Conservation (phyloP, 1,140 invertebrate species). For the Meloidogyne hapla region DNA sequence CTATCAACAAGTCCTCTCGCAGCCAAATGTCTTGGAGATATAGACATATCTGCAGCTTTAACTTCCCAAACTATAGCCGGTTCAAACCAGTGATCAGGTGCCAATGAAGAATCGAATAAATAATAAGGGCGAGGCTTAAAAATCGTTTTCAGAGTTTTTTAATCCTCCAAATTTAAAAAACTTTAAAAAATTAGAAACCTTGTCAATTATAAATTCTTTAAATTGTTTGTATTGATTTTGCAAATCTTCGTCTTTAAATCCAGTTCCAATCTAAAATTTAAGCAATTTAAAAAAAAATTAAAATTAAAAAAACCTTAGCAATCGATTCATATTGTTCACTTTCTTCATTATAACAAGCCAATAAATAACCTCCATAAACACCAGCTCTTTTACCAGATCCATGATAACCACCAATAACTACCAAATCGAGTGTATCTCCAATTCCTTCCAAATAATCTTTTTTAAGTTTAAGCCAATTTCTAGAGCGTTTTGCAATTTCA, state of each 20-base stretch:
- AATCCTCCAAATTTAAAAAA: conserved; percentile 20
- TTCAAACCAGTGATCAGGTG: conserved; percentile 94
- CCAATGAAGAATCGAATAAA: conserved; percentile 74
- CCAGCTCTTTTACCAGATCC: conserved; percentile 92
- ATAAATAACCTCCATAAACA: conserved; percentile 88
- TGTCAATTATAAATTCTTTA: conserved; percentile 70
- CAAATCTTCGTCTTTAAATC: conserved; percentile 89
- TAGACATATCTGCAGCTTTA: conserved; percentile 91
- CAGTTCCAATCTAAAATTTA: conserved; percentile 82
- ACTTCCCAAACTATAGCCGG: conserved; percentile 81
- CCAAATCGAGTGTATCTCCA: conserved; percentile 86
- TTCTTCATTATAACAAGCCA: conserved; percentile 91
- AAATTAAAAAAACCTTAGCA: conserved; percentile 73
- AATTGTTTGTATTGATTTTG: conserved; percentile 75
- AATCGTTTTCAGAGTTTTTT: too few species aligned
- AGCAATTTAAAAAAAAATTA: conserved; percentile 22
- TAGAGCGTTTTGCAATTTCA: conserved; percentile 93
- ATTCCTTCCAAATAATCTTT: conserved; percentile 95
- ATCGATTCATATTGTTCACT: conserved; percentile 89
- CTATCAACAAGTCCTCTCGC: conserved; percentile 76
- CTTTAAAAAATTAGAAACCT: conserved; percentile 29
- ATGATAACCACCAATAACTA: conserved; percentile 90
- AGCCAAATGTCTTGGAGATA: conserved; percentile 89
- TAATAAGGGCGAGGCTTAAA: conserved; percentile 80
- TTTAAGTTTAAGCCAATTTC: conserved; percentile 78